phyloP scores from a whole-genome alignment of 1,140 invertebrate species.

The Camponotus floridanus region DNA sequence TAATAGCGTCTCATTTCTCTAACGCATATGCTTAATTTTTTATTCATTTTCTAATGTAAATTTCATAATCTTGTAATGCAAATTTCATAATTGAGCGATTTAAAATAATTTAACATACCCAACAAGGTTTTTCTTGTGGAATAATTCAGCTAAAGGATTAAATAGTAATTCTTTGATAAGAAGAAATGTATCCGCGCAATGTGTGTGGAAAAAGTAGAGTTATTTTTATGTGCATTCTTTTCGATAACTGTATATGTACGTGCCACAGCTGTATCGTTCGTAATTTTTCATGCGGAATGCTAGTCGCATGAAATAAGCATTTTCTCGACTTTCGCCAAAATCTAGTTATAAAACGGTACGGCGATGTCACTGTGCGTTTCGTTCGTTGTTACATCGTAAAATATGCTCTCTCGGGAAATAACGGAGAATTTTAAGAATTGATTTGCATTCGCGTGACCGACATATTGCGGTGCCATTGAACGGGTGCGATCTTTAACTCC shows the following conservation, averaged over 20 bases:
- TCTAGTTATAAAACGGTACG: slow-evolving; percentile 44
- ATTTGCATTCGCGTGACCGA: slow-evolving; percentile 55
- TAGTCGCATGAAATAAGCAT: slow-evolving; percentile 25
- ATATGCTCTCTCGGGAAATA: slow-evolving; percentile 41
- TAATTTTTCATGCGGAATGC: slow-evolving; percentile 16
- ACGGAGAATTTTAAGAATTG: slow-evolving; percentile 57
- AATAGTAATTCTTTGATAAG: background rate
- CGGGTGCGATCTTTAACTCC: slow-evolving; percentile 27
- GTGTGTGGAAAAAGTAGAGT: background rate
- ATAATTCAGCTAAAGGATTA: background rate
- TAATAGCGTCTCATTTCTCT: background rate
- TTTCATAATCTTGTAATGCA: background rate
- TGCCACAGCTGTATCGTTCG: background rate
- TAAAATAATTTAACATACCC: background rate
- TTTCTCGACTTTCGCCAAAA: slow-evolving; percentile 21
- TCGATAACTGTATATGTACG: background rate
- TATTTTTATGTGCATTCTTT: background rate
- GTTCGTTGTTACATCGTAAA: slow-evolving; percentile 31
- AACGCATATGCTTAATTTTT: background rate
- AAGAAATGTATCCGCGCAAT: background rate
- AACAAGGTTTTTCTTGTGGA: background rate
- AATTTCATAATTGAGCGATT: background rate
- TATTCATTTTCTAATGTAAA: background rate
- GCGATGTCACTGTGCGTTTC: slow-evolving; percentile 20
- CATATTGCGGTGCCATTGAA: slow-evolving; percentile 19